Evolutionary conservation across 1,140 invertebrate genomes (phyloP).

Genomic region (Apis laboriosa): DNA sequence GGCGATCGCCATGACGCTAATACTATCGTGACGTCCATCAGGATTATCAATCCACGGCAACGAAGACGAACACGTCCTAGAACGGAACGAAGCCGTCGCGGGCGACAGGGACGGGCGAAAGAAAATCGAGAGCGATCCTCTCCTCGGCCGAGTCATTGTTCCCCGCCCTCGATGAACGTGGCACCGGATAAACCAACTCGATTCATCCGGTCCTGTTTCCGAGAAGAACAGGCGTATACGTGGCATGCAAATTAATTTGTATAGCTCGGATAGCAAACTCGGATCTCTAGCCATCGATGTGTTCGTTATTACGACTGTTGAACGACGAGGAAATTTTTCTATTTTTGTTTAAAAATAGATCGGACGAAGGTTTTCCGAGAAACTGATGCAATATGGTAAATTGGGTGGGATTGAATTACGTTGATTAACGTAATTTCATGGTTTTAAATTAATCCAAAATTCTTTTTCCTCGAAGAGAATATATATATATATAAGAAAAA

Average conservation of each 20-base stretch:
- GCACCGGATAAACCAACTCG: background rate
- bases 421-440: too few relatives aligned
- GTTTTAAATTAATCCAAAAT: too few relatives aligned
- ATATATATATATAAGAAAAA: too few relatives aligned
- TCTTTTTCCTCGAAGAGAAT: too few relatives aligned
- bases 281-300: background rate
- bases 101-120: constrained; percentile 4
- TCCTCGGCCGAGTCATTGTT: constrained; percentile 38
- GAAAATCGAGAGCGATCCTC: constrained; percentile 41
- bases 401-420: too few relatives aligned
- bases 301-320: too few relatives aligned
- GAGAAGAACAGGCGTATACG: constrained; percentile 2
- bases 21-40: constrained; percentile 74
- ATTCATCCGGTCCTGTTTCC: constrained; percentile 32
- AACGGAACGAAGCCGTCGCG: constrained; percentile 1
- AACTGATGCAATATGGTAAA: too few relatives aligned
- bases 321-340: too few relatives aligned
- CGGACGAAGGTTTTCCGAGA: too few relatives aligned
- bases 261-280: constrained; percentile 3
- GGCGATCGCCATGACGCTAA: constrained; percentile 70
- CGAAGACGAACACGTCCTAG: constrained; percentile 49
- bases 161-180: constrained; percentile 36
- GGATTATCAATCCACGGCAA: constrained; percentile 68
- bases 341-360: background rate
- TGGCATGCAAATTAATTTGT: constrained; percentile 46